Conservation (phyloP, 2,113 vertebrate species). For the Nothobranchius kuhntae region DNA sequence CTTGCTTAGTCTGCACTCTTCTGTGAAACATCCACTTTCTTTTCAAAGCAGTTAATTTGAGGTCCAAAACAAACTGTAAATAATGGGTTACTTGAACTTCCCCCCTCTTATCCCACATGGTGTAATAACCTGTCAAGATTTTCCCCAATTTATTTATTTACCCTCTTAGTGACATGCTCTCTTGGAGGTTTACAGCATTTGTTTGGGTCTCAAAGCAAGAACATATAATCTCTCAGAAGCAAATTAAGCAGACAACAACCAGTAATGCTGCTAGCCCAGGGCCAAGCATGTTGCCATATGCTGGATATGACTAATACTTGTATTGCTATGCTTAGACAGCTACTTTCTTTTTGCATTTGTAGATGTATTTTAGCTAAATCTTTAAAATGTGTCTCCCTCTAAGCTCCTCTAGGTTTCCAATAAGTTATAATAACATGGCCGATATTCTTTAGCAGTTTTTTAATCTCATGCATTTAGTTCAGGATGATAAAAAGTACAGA, state of each 20-base stretch:
- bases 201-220: slow-evolving; percentile 69
- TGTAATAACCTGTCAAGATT: slow-evolving; percentile 84
- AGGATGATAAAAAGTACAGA: slow-evolving; percentile 15
- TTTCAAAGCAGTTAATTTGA: slow-evolving; percentile 79
- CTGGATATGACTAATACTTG: slow-evolving; percentile 62
- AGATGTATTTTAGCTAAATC: slow-evolving; percentile 48
- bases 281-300: slow-evolving; percentile 52
- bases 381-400: slow-evolving; percentile 65
- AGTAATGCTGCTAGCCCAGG: slow-evolving; percentile 51
- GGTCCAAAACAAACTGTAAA: slow-evolving; percentile 83
- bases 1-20: slow-evolving; percentile 67
- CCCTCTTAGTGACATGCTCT: slow-evolving; percentile 63
- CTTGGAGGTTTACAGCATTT: slow-evolving; percentile 65
- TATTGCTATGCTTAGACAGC: slow-evolving; percentile 54
- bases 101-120: slow-evolving; percentile 81
- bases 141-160: slow-evolving; percentile 72
- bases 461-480: slow-evolving; percentile 61
- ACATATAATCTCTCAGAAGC: slow-evolving; percentile 68
- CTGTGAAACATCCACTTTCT: slow-evolving; percentile 78
- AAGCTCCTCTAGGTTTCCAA: slow-evolving; percentile 69
- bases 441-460: slow-evolving; percentile 75
- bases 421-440: slow-evolving; percentile 81
- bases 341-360: slow-evolving; percentile 62
- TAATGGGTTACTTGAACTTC: slow-evolving; percentile 83
- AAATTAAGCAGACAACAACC: slow-evolving; percentile 68